Base-by-base conservation (phyloP, 2,888 invertebrate species). In the Proisotoma minuta region DNA sequence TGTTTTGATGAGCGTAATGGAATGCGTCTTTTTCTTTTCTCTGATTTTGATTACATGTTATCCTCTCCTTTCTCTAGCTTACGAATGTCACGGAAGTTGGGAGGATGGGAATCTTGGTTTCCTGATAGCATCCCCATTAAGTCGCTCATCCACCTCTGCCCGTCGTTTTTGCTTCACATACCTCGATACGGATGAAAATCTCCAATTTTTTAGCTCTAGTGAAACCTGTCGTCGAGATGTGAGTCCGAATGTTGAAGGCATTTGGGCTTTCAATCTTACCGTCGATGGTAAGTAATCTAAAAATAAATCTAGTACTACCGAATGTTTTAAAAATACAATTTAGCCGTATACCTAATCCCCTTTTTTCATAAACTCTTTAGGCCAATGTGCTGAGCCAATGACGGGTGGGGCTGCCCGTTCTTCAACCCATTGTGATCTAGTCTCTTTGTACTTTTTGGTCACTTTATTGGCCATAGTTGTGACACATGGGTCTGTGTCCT, bases 1-100 rank as follows among this genome's bases (percentile, higher is more conserved):
- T 34, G 15, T 34, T 15, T 8, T 34, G 5, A 8, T 18, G 5
- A 5, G 47, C 5, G 5, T 10, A 18, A 47, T n/a, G 47, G 47
- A 47, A 18, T 47, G n/a, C n/a, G 10, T 47, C 47, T 18, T 18
- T 47, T 18, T 10, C 47, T 47, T 47, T 47, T 18, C 15, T 15
- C 34, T 34, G 8, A 15, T 15, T 8, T 8, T 8, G 34, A 34
- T 34, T 8, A 10, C 34, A 34, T 34, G 34, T 8, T 8, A 34
- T 34, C 34, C 15, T 47, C 10, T 47, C 18, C n/a, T 47, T 47
- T 47, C 34, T 77, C 15, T 34, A 86, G 87, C 83, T 51, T 88
- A 86, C 78, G 83, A 84, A 0, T 88, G 88, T 76, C 86, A 87
- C 76, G 88, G 87, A 52, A 84, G 84, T 75, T 88, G 88, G 88